These are phyloP conservation scores for Notiomystis cincta DNA, from an alignment of 2,113 vertebrate species.

Conservation along the genomic window DNA sequence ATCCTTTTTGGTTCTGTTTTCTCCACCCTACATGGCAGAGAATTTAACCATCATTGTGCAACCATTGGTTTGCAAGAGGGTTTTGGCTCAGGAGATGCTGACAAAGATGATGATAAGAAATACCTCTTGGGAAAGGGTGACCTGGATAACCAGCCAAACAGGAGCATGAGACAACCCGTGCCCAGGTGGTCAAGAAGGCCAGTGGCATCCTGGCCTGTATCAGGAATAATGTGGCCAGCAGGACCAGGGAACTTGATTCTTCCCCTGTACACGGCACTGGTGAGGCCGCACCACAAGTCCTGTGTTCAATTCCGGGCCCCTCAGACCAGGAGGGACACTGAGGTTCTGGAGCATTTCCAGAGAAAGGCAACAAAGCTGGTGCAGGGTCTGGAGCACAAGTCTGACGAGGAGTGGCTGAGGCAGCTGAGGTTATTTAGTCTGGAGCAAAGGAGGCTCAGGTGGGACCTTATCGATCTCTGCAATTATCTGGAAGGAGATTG, in stretches of 20 bases:
- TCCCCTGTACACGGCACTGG: neutral
- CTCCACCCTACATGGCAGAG: neutral
- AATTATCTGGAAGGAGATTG: neutral
- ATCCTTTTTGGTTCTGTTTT: neutral
- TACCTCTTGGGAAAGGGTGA: neutral
- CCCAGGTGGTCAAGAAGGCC: neutral
- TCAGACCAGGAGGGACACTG: neutral
- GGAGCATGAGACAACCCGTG: rapidly evolving
- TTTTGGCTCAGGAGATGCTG: neutral
- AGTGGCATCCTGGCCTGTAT: neutral
- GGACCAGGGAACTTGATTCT: neutral
- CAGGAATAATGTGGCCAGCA: neutral
- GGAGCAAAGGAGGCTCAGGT: neutral
- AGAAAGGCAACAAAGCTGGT: neutral
- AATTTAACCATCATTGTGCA: neutral
- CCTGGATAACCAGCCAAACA: neutral
- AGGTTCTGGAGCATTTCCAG: neutral
- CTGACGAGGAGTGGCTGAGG: neutral
- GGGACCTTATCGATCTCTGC: neutral
- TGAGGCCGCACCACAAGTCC: rapidly evolving
- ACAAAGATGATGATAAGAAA: neutral
- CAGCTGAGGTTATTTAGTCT: neutral
- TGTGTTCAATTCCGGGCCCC: neutral
- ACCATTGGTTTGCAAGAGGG: neutral
- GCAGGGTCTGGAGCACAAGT: neutral